Evolutionary conservation across 2,888 invertebrate genomes (phyloP).

Genomic region (Eilema sororculum): DNA sequence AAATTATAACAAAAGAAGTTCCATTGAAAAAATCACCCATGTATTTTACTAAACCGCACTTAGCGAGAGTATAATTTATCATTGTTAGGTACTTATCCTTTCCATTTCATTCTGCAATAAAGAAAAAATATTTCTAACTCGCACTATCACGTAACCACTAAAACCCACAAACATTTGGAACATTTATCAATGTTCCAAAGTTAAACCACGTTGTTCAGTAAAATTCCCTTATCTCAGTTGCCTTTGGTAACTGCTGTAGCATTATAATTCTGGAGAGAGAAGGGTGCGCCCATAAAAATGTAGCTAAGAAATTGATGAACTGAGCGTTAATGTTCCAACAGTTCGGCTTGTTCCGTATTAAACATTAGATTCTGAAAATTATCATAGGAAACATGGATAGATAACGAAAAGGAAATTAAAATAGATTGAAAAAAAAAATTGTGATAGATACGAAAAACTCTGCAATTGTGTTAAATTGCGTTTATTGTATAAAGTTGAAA

Average conservation of each 20-base stretch:
- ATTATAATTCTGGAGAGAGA: slow-evolving; percentile 9
- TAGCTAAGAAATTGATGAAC: slow-evolving; percentile 2
- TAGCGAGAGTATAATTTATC: slow-evolving; percentile 8
- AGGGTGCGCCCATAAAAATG: slow-evolving; percentile 2
- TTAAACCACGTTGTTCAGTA: slow-evolving; percentile 9
- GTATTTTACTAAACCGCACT: slow-evolving; percentile 4
- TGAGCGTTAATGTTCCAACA: slow-evolving; percentile 5
- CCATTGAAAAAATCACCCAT: not conserved
- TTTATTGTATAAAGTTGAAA: too few relatives aligned
- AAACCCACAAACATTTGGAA: slow-evolving; percentile 11
- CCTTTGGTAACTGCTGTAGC: slow-evolving; percentile 3
- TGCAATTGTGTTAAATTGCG: too few relatives aligned
- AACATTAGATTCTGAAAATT: not conserved
- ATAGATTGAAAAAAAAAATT: too few relatives aligned
- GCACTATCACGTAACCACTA: slow-evolving; percentile 9
- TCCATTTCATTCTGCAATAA: slow-evolving; percentile 6
- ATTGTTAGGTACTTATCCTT: not conserved
- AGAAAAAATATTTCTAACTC: slow-evolving; percentile 9
- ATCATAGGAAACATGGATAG: not conserved
- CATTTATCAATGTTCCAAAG: slow-evolving; percentile 16
- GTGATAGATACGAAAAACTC: too few relatives aligned
- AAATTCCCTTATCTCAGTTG: slow-evolving; percentile 10
- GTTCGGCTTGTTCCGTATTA: not conserved
- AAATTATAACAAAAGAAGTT: not conserved
- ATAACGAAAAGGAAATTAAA: not conserved